Evolutionary conservation across 2,888 invertebrate species (phyloP).

Genomic region (Heliconius aoede): DNA sequence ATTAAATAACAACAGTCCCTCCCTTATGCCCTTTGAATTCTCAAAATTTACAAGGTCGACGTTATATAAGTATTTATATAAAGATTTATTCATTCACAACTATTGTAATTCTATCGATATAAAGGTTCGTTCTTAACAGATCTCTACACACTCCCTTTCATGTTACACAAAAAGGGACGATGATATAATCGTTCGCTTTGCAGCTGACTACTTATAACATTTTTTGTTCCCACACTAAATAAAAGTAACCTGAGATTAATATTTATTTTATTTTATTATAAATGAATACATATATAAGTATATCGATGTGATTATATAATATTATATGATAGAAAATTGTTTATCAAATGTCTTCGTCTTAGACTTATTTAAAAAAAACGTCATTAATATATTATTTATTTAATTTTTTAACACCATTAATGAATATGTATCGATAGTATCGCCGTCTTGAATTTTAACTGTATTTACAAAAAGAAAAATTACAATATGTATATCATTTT

Average conservation of each 20-base stretch:
- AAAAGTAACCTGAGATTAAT: background rate
- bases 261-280: background rate
- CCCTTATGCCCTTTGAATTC: slow-evolving; percentile 70
- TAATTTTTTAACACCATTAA: too few species aligned
- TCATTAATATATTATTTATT: too few species aligned
- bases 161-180: slow-evolving; percentile 6
- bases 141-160: slow-evolving; percentile 26
- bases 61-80: slow-evolving; percentile 65
- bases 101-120: slow-evolving; percentile 62
- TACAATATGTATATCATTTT: too few species aligned
- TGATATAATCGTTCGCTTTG: slow-evolving; percentile 30
- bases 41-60: slow-evolving; percentile 70
- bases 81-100: slow-evolving; percentile 60
- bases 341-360: too few species aligned
- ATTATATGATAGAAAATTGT: too few species aligned
- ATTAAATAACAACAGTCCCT: slow-evolving; percentile 69
- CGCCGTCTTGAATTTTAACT: too few species aligned
- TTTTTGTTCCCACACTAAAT: slow-evolving; percentile 10
- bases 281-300: too few species aligned
- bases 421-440: too few species aligned
- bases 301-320: background rate
- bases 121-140: slow-evolving; percentile 42
- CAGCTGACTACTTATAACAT: slow-evolving; percentile 29
- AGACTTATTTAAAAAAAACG: too few species aligned
- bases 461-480: too few species aligned